A percentile compares a stretch with the other conserved stretches of the same genome.
These are phyloP conservation scores for Anolis carolinensis DNA, from an alignment of 2,113 vertebrate species.

Conservation along the genomic window DNA sequence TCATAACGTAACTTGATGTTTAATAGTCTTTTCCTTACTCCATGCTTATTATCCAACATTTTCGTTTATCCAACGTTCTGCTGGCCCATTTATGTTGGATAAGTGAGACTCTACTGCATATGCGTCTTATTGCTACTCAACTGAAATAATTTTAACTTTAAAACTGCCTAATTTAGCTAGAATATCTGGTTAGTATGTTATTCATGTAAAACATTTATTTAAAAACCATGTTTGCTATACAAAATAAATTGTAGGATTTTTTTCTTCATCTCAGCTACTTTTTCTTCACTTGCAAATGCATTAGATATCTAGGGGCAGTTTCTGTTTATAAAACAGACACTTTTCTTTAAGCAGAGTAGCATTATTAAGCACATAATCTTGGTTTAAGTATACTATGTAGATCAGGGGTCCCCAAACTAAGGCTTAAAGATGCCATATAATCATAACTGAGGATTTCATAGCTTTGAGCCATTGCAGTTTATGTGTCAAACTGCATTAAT, in stretches of 20 bases:
- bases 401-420: no score
- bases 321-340: background rate
- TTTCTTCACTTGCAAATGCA: background rate
- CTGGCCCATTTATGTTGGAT: no score
- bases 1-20: no score
- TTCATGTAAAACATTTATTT: background rate
- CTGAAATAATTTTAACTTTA: no score
- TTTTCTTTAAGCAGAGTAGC: background rate
- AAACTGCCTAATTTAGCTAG: background rate
- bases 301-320: background rate
- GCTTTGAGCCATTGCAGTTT: no score
- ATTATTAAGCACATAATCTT: background rate
- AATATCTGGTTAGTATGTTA: background rate
- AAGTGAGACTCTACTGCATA: no score
- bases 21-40: no score
- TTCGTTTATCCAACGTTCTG: no score
- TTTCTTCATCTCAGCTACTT: background rate
- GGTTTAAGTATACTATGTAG: background rate
- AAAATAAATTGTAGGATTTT: background rate
- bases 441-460: no score
- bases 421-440: no score
- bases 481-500: no score
- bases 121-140: background rate
- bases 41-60: no score
- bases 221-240: background rate